Percentiles rank a stretch among this genome's conserved stretches.
Conservation (phyloP, 2,888 invertebrate species). For the Exephanes ischioxanthus region DNA sequence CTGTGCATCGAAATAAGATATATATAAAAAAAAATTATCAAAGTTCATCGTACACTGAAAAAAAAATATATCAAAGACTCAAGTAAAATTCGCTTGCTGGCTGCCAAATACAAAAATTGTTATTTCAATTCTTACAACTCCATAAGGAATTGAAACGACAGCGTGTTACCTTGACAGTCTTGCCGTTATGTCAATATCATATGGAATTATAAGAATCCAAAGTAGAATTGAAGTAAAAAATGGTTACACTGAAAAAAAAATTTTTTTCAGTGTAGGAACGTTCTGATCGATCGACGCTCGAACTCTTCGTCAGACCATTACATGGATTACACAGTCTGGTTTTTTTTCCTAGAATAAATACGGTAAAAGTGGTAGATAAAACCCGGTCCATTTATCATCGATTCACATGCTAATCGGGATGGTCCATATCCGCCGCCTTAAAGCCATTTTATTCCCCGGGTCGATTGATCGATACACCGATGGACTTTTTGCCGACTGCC, state of each 20-base stretch:
- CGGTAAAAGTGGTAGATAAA: background rate
- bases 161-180: too few species aligned
- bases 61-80: too few species aligned
- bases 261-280: background rate
- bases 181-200: too few species aligned
- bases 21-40: background rate
- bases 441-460: background rate
- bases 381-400: background rate
- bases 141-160: too few species aligned
- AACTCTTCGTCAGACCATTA: background rate
- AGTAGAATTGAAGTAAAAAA: too few species aligned
- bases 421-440: background rate
- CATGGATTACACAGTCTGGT: background rate
- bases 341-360: background rate
- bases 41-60: background rate
- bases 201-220: too few species aligned
- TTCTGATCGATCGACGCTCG: background rate
- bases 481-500: constrained; percentile 36
- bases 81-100: too few species aligned
- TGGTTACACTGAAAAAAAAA: too few species aligned
- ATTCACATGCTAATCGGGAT: background rate
- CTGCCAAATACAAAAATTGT: too few species aligned
- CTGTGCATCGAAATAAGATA: constrained; percentile 22
- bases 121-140: too few species aligned
- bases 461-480: constrained; percentile 38